Evolutionary conservation across 2,113 vertebrate species (phyloP).

Genomic region (Phasianus colchicus): DNA sequence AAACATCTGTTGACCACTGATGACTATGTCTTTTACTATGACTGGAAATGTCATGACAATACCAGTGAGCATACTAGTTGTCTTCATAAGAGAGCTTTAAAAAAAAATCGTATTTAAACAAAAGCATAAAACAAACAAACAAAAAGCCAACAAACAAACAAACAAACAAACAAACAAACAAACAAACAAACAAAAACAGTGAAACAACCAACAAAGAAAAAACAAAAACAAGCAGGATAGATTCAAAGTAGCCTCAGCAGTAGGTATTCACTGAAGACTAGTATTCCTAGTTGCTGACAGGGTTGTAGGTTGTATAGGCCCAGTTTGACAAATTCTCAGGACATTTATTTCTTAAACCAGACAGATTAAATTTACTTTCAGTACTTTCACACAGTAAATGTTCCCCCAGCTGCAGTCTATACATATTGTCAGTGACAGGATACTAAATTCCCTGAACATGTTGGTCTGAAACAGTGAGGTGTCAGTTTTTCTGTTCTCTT

Average conservation of each 20-base stretch:
- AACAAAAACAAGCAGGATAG: background rate
- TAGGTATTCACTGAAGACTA: background rate
- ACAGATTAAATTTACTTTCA: background rate
- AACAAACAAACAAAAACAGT: rapidly evolving
- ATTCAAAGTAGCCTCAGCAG: background rate
- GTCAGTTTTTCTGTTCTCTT: background rate
- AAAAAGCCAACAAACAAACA: no score
- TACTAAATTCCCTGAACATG: background rate
- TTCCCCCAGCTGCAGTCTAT: background rate
- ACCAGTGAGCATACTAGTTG: rapidly evolving
- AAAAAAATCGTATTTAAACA: background rate
- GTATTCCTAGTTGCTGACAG: background rate
- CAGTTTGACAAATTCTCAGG: background rate
- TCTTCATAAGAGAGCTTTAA: background rate
- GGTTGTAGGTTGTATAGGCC: background rate
- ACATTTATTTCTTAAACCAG: background rate
- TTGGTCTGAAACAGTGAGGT: background rate
- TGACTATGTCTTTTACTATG: background rate
- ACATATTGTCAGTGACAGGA: background rate
- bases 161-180: background rate
- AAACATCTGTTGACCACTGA: background rate
- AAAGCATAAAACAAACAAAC: background rate
- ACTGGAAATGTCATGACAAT: background rate
- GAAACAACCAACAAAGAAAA: background rate
- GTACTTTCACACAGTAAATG: background rate